These are phyloP conservation scores for Margarornis squamiger DNA, from an alignment of 2,797 vertebrate genomes.

Conservation along the genomic window DNA sequence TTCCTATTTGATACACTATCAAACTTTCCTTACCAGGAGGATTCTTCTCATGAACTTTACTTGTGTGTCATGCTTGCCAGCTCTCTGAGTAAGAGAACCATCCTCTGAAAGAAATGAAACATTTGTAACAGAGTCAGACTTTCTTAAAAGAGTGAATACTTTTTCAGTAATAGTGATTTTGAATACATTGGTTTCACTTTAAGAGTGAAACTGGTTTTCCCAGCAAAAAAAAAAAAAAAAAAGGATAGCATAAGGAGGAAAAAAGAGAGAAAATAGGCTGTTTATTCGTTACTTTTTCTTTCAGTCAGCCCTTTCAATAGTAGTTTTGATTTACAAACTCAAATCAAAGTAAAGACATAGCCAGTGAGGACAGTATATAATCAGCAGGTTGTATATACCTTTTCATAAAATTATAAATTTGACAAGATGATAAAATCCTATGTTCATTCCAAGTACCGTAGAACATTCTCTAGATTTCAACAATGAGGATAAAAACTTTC, in stretches of 20 bases:
- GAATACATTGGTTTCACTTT: background rate
- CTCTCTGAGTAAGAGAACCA: background rate
- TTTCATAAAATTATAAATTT: background rate
- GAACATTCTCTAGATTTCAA: background rate
- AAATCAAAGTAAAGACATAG: background rate
- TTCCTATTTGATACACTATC: background rate
- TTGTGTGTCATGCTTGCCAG: background rate
- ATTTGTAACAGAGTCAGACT: background rate
- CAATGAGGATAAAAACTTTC: background rate
- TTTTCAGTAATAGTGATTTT: background rate
- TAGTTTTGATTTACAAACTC: background rate
- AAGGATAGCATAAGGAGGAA: background rate
- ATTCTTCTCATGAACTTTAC: background rate
- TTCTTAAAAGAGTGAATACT: background rate
- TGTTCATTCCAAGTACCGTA: background rate
- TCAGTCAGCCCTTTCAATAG: background rate
- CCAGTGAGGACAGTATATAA: background rate
- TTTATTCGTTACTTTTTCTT: background rate
- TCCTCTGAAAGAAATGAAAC: background rate
- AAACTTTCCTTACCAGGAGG: background rate
- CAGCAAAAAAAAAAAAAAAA: background rate
- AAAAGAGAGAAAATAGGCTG: background rate
- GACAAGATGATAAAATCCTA: background rate
- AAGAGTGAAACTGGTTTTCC: background rate
- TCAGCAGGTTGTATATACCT: background rate